Percentiles rank a stretch among this genome's conserved stretches.
These are phyloP conservation scores for Ypsolopha scabrella DNA, from an alignment of 2,888 invertebrate species.

Conservation along the genomic window DNA sequence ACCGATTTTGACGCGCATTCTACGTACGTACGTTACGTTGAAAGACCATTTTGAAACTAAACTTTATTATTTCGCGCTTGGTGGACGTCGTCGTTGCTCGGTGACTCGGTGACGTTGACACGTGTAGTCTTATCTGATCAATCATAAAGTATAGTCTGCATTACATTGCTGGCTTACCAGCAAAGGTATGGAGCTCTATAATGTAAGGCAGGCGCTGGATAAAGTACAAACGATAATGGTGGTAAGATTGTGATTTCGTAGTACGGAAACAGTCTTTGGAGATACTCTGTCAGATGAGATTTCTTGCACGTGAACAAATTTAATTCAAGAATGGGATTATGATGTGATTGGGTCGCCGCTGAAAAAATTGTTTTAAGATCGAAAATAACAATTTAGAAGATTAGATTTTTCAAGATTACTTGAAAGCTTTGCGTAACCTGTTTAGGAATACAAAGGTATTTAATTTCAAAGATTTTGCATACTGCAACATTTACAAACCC, in stretches of 20 bases:
- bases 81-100: slow-evolving; percentile 18
- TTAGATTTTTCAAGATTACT: too few species aligned
- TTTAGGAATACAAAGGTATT: too few species aligned
- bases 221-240: not conserved
- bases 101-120: slow-evolving; percentile 14
- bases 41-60: slow-evolving; percentile 48
- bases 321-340: slow-evolving; percentile 48
- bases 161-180: slow-evolving; percentile 28
- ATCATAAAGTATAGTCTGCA: too few species aligned
- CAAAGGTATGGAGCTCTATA: not conserved
- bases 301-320: slow-evolving; percentile 57
- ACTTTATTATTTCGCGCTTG: slow-evolving; percentile 43
- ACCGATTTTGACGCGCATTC: slow-evolving; percentile 1
- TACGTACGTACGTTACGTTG: slow-evolving; percentile 36
- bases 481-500: too few species aligned
- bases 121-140: slow-evolving; percentile 11
- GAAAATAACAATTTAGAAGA: too few species aligned
- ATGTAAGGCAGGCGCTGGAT: not conserved
- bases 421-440: too few species aligned
- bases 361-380: slow-evolving; percentile 26
- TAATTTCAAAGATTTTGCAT: too few species aligned
- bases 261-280: slow-evolving; percentile 22
- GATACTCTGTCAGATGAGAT: slow-evolving; percentile 43
- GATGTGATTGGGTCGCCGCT: slow-evolving; percentile 22
- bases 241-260: not conserved